These are phyloP conservation scores for Amazonetta brasiliensis DNA, from an alignment of 2,797 vertebrate genomes.

Conservation along the genomic window DNA sequence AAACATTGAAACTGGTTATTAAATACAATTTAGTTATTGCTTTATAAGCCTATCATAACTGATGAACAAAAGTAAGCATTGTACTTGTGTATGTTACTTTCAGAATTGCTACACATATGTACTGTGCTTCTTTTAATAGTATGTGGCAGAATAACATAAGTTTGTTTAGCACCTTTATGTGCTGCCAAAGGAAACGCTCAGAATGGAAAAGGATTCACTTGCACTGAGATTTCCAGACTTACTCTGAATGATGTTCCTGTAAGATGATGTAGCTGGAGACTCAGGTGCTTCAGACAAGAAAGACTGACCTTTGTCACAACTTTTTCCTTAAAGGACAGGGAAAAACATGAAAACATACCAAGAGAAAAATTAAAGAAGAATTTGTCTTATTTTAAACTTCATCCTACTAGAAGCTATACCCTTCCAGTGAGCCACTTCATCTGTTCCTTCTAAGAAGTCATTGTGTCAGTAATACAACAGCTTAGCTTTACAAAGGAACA, in stretches of 20 bases:
- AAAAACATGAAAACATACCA: not conserved
- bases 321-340: conserved; percentile 79
- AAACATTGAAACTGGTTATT: not conserved
- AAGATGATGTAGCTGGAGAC: conserved; percentile 87
- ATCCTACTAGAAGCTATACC: not conserved
- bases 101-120: not conserved
- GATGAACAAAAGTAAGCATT: fast-evolving
- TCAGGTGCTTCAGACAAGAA: conserved; percentile 87
- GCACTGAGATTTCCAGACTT: conserved; percentile 66
- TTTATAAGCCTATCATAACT: not conserved
- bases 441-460: not conserved
- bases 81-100: not conserved
- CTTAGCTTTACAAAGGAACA: not conserved
- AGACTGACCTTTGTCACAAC: conserved; percentile 91
- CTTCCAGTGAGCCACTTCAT: not conserved
- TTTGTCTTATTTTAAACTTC: not conserved
- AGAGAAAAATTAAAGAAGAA: not conserved
- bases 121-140: no score
- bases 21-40: fast-evolving
- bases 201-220: not conserved
- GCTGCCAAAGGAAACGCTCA: not conserved
- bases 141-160: not conserved
- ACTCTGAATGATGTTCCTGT: conserved; percentile 89
- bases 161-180: not conserved
- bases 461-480: not conserved